These are phyloP conservation scores for Gryon sp. DNA, from an alignment of 1,140 invertebrate genomes.

Conservation along the genomic window DNA sequence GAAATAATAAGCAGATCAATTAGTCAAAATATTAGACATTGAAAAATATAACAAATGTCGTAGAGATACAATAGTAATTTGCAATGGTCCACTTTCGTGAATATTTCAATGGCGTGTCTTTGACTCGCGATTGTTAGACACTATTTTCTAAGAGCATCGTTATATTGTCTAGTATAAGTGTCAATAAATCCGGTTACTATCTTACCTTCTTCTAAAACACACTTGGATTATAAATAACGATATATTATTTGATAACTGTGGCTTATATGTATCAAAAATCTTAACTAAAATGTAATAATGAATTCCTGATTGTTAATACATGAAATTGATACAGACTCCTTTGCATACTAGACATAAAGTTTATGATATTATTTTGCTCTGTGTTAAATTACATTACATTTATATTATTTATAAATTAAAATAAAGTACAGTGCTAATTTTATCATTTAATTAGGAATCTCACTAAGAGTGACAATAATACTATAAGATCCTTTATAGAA, in stretches of 20 bases:
- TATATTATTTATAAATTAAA: no score
- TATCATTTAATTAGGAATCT: no score
- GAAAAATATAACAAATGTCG: neutral
- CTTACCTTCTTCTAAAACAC: conserved; percentile 54
- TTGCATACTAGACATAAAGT: no score
- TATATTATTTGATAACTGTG: conserved; percentile 52
- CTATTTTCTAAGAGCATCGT: conserved; percentile 64
- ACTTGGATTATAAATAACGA: conserved; percentile 63
- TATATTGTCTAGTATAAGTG: conserved; percentile 52
- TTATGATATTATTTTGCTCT: no score
- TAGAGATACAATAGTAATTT: conserved; percentile 59
- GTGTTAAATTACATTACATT: no score
- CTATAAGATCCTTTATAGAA: no score
- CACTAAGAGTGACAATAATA: no score
- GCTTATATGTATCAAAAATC: conserved; percentile 24
- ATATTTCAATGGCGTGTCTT: conserved; percentile 62
- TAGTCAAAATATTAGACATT: neutral
- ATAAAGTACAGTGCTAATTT: no score
- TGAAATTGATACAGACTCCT: no score
- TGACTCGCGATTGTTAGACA: conserved; percentile 63
- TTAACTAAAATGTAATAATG: no score
- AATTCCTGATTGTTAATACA: no score
- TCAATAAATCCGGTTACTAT: conserved; percentile 63
- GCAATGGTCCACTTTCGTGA: conserved; percentile 63
- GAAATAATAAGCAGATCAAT: no score